Percentiles rank a stretch among this genome's conserved stretches.
Conservation (phyloP, 2,888 invertebrate genomes). For the Phania funesta region DNA sequence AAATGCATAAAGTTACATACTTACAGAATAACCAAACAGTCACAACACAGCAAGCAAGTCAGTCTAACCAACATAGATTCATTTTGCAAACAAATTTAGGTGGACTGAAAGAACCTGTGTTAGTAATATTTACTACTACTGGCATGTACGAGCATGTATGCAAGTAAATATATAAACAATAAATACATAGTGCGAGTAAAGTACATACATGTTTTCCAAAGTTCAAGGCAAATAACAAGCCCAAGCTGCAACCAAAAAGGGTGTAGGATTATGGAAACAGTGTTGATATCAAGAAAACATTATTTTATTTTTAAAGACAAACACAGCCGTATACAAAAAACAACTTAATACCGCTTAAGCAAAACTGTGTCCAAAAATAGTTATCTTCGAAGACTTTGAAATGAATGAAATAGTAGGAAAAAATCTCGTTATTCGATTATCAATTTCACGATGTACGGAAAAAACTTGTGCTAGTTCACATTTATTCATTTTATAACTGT, state of each 20-base stretch:
- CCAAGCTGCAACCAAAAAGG: conserved; percentile 4
- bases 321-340: too few species aligned
- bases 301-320: background rate
- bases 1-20: background rate
- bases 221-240: conserved; percentile 58
- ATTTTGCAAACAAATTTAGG: conserved; percentile 14
- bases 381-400: too few species aligned
- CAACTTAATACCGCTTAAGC: too few species aligned
- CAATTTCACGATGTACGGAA: too few species aligned
- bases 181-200: conserved; percentile 23
- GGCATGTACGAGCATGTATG: background rate
- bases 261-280: background rate
- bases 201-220: conserved; percentile 23
- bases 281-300: background rate
- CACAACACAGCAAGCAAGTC: background rate
- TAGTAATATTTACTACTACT: conserved; percentile 11
- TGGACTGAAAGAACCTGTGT: conserved; percentile 40
- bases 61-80: conserved; percentile 29
- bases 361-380: too few species aligned
- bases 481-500: too few species aligned
- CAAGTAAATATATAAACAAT: background rate
- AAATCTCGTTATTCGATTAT: too few species aligned
- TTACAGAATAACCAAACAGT: conserved; percentile 1
- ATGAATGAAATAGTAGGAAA: too few species aligned
- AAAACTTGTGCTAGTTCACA: too few species aligned